Evolutionary conservation across 1,140 invertebrate species (phyloP), one percentile per base, ranked within the genome.

Genomic region (Theocolax elegans): DNA sequence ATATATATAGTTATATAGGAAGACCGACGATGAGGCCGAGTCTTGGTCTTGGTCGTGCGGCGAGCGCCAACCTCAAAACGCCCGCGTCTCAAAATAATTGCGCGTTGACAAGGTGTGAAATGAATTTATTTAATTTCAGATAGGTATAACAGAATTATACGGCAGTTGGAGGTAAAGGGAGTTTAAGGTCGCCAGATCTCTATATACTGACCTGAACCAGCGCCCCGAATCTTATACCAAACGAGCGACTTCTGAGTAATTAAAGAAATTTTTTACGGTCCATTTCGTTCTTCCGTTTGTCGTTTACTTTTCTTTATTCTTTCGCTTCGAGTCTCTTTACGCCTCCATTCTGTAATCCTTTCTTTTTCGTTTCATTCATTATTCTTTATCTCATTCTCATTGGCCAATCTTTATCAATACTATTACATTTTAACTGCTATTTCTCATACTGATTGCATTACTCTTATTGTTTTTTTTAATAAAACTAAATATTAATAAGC

Each of bases 111-210:
- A 83, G 83, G 78, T 83, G 83, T 86, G 83, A 86, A 86, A 85
- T 85, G 82, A 86, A 85, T 86, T 86, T 86, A 86, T 85, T 86
- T 84, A 83, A 86, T 86, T 86, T 82, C 79, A 75, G 81, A 80
- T 81, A 80, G 81, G 79, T 84, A 79, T 83, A 83, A 85, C 81
- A 81, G 81, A 85, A 86, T 85, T 85, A 84, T 80, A 85, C 83
- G 83, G 82, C 80, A 84, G 80, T 85, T 85, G 82, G 31, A 35
- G 10, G 10, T 35, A 35, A 35, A 35, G 10, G 77, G n/a, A n/a
- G n/a, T n/a, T n/a, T n/a, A n/a, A n/a, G n/a, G n/a, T n/a, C n/a
- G n/a, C n/a, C n/a, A n/a, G n/a, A n/a, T n/a, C n/a, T n/a, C n/a
- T n/a, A n/a, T n/a, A n/a, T n/a, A n/a, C n/a, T n/a, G n/a, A n/a